A percentile compares a stretch with the other conserved stretches of the same genome.
Evolutionary conservation across 2,888 invertebrate species (phyloP).

Genomic region (Perithous albicinctus): DNA sequence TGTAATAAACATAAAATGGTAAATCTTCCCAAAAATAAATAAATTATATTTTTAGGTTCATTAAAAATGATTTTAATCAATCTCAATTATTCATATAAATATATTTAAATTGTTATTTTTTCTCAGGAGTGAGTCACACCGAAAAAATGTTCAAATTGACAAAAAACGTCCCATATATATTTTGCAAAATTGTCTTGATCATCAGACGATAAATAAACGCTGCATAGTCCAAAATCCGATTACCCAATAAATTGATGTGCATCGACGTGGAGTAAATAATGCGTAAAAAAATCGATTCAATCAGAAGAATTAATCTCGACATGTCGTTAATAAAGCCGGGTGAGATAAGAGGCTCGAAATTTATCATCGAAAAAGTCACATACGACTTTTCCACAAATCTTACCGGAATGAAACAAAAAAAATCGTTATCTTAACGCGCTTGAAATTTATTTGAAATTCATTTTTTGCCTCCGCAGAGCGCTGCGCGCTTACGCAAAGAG

Average conservation of each 20-base stretch:
- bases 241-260: not conserved
- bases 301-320: slow-evolving; percentile 28
- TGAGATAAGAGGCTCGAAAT: slow-evolving; percentile 36
- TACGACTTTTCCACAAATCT: slow-evolving; percentile 22
- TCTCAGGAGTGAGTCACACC: too few species aligned
- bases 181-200: too few species aligned
- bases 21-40: too few species aligned
- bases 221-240: too few species aligned
- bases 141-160: too few species aligned
- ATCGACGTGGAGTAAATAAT: not conserved
- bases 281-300: slow-evolving; percentile 3
- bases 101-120: too few species aligned
- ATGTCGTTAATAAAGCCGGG: not conserved
- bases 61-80: too few species aligned
- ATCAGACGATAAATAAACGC: too few species aligned
- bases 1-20: too few species aligned
- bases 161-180: too few species aligned
- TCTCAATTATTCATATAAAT: too few species aligned
- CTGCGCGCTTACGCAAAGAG: slow-evolving; percentile 61
- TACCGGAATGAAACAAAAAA: not conserved
- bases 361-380: slow-evolving; percentile 26
- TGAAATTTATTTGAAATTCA: slow-evolving; percentile 30
- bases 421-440: not conserved
- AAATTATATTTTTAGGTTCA: too few species aligned
- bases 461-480: slow-evolving; percentile 7